A percentile compares a stretch with the other conserved stretches of the same genome.
Conservation (phyloP, 2,888 invertebrate genomes). For the Zhengitettix transpicula region DNA sequence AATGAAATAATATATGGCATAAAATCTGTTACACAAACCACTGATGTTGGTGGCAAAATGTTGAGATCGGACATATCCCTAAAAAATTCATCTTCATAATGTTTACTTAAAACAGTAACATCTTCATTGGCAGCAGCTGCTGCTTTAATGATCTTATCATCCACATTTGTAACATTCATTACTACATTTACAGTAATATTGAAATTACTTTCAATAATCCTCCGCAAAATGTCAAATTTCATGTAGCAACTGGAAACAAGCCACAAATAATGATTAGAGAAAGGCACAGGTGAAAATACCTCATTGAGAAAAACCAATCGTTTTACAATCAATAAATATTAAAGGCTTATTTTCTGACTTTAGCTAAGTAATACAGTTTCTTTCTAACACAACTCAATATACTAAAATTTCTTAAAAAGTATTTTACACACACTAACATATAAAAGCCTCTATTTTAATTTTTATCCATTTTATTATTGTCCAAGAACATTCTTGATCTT, state of each 20-base stretch:
- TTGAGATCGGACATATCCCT: constrained; percentile 55
- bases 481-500: no score
- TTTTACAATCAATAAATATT: no score
- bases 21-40: constrained; percentile 64
- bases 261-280: background rate
- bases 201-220: constrained; percentile 60
- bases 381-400: no score
- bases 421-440: no score
- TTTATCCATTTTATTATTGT: no score
- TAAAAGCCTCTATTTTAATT: no score
- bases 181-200: constrained; percentile 61
- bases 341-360: no score
- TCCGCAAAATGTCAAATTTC: constrained; percentile 70
- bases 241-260: constrained; percentile 59
- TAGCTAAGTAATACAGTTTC: no score
- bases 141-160: constrained; percentile 79
- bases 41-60: constrained; percentile 50
- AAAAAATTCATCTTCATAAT: constrained; percentile 71
- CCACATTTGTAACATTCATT: constrained; percentile 87
- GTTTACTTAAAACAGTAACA: constrained; percentile 36
- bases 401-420: no score
- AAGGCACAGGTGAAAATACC: no score
- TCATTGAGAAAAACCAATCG: no score
- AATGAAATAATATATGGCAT: constrained; percentile 63
- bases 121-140: constrained; percentile 38